These are phyloP conservation scores for Nerophis lumbriciformis DNA, from an alignment of 2,113 vertebrate species.

Conservation along the genomic window DNA sequence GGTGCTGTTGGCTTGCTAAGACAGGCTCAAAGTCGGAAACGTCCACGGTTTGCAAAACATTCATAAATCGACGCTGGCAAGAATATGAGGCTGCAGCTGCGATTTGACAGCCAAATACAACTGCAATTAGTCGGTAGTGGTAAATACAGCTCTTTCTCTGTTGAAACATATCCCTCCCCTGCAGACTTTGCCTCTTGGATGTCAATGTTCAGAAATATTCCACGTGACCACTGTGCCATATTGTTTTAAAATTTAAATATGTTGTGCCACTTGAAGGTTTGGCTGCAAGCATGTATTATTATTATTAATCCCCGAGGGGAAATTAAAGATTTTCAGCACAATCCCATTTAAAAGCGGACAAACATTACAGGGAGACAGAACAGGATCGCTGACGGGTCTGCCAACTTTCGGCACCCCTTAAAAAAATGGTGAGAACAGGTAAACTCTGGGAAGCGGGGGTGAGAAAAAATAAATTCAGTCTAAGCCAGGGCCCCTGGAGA, in stretches of 20 bases:
- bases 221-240: no score
- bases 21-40: constrained; percentile 11
- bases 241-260: not conserved
- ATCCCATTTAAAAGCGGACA: no score
- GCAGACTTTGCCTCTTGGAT: constrained; percentile 16
- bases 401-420: no score
- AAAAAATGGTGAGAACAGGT: no score
- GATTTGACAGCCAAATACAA: constrained; percentile 29
- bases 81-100: constrained; percentile 10
- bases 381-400: no score
- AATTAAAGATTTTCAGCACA: no score
- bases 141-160: constrained; percentile 1
- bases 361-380: no score
- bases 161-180: constrained; percentile 8
- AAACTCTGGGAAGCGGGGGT: no score
- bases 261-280: constrained; percentile 17
- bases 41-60: constrained; percentile 14
- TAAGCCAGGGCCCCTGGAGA: no score
- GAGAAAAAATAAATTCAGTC: no score
- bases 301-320: no score
- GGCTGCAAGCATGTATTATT: not conserved
- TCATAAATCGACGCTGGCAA: constrained; percentile 37
- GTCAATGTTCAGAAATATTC: no score
- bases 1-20: constrained; percentile 13
- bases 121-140: constrained; percentile 38